These are phyloP conservation scores for Chesias legatella DNA, from an alignment of 2,888 invertebrate species.

Conservation along the genomic window DNA sequence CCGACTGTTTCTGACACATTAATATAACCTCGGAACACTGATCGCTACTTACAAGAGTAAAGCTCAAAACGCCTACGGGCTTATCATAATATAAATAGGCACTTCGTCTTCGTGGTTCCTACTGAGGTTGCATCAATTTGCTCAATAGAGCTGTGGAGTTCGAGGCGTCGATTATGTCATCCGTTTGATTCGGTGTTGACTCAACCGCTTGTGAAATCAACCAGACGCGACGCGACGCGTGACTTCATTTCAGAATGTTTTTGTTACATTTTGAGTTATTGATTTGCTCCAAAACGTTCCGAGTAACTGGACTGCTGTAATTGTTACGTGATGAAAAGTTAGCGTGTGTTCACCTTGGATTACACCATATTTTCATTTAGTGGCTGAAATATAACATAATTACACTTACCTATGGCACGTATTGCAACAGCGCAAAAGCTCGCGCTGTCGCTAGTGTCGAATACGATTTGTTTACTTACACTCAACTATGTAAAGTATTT, in stretches of 20 bases:
- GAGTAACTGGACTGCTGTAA: constrained; percentile 26
- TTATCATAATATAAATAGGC: constrained; percentile 26
- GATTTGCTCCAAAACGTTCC: constrained; percentile 24
- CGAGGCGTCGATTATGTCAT: constrained; percentile 41
- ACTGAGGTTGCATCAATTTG: constrained; percentile 39
- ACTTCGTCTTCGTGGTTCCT: constrained; percentile 26
- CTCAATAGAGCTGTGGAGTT: constrained; percentile 28
- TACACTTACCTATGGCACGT: constrained; percentile 30
- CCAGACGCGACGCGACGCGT: too few relatives aligned
- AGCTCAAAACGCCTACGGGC: constrained; percentile 26
- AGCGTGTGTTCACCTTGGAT: constrained; percentile 41
- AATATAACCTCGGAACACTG: constrained; percentile 55
- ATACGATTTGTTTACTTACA: too few relatives aligned
- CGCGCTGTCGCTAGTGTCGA: too few relatives aligned
- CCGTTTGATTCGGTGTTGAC: constrained; percentile 36
- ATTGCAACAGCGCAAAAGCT: constrained; percentile 17
- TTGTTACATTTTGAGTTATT: constrained; percentile 21
- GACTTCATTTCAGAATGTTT: constrained; percentile 43
- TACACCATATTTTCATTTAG: constrained; percentile 39
- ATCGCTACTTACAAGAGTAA: constrained; percentile 29
- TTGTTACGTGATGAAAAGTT: constrained; percentile 36
- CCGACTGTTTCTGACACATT: constrained; percentile 52
- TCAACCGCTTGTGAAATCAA: constrained; percentile 42
- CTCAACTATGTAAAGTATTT: too few relatives aligned
- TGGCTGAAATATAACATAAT: constrained; percentile 35